phyloP scores from a whole-genome alignment of 2,797 vertebrate species.

The Acipenser ruthenus region DNA sequence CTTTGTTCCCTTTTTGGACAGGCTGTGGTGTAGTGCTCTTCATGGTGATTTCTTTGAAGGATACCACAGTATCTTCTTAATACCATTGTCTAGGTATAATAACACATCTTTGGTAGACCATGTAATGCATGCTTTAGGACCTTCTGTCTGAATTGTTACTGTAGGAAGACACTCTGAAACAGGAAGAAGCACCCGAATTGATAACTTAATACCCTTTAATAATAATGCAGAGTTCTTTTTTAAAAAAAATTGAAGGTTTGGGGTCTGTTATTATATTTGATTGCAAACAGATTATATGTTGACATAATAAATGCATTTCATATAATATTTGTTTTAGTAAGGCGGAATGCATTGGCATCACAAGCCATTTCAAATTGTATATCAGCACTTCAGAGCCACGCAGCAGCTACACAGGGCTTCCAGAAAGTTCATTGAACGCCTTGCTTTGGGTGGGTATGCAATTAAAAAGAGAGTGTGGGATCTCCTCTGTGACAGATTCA shows the following conservation, averaged over 20 bases:
- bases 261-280: constrained; percentile 44
- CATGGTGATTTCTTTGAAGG: no score
- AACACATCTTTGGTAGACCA: background rate
- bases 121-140: constrained; percentile 1
- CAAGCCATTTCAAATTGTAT: constrained; percentile 25
- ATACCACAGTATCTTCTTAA: no score
- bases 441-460: constrained; percentile 19
- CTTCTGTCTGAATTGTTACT: constrained; percentile 7
- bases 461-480: constrained; percentile 19
- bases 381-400: constrained; percentile 20
- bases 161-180: constrained; percentile 8
- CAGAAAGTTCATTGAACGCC: constrained; percentile 35
- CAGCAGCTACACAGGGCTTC: constrained; percentile 23
- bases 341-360: constrained; percentile 37
- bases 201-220: constrained; percentile 36
- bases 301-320: constrained; percentile 45
- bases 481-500: constrained; percentile 3
- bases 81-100: no score
- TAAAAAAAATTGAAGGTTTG: constrained; percentile 40
- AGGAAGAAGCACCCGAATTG: constrained; percentile 38
- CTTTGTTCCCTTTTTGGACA: no score
- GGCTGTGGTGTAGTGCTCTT: no score
- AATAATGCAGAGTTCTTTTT: constrained; percentile 29
- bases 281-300: constrained; percentile 42
- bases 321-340: constrained; percentile 49